phyloP scores from a whole-genome alignment of 2,113 vertebrate genomes.

The Takifugu flavidus region DNA sequence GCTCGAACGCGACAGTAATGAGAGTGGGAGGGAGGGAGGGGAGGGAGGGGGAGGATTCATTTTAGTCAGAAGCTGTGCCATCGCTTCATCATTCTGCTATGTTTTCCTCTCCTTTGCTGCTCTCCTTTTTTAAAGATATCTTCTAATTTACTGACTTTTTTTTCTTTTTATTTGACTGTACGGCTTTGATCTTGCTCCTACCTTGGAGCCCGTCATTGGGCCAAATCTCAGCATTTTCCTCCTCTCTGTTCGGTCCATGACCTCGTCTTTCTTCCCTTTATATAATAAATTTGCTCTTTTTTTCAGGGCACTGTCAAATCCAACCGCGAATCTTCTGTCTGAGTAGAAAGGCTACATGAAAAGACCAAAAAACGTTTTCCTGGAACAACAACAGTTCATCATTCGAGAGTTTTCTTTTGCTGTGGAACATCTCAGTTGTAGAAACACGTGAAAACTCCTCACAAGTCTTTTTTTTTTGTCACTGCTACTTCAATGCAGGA shows the following conservation, averaged over 20 bases:
- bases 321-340: neutral
- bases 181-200: slow-evolving; percentile 38
- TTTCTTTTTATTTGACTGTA: too few relatives aligned
- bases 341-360: slow-evolving; percentile 4
- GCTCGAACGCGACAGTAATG: slow-evolving; percentile 43
- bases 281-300: slow-evolving; percentile 10
- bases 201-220: slow-evolving; percentile 16
- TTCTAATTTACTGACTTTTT: too few relatives aligned
- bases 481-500: too few relatives aligned
- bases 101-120: slow-evolving; percentile 3
- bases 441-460: too few relatives aligned
- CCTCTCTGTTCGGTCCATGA: neutral
- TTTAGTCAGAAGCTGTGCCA: slow-evolving; percentile 51
- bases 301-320: slow-evolving; percentile 3
- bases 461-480: too few relatives aligned
- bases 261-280: neutral
- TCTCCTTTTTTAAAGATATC: neutral
- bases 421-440: too few relatives aligned
- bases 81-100: slow-evolving; percentile 46
- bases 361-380: slow-evolving; percentile 16
- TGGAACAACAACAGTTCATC: neutral
- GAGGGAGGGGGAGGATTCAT: slow-evolving; percentile 40
- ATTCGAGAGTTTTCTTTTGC: too few relatives aligned
- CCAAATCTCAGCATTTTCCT: slow-evolving; percentile 10
- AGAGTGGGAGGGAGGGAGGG: slow-evolving; percentile 53